Evolutionary conservation across 1,140 invertebrate species (phyloP), one percentile per base, ranked within the genome.

Genomic region (Riptortus pedestris): DNA sequence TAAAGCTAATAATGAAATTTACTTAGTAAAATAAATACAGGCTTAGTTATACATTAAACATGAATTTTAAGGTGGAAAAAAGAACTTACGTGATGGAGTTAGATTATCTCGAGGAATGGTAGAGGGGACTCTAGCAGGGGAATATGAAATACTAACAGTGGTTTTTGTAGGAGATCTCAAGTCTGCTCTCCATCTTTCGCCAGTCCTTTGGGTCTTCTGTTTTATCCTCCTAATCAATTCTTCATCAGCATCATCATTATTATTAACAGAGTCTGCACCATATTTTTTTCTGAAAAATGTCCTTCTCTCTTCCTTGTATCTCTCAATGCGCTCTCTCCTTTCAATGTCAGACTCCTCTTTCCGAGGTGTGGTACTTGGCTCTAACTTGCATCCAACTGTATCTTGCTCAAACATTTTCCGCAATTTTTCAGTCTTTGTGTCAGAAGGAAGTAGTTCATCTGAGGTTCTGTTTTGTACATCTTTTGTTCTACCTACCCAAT

Each of bases 251-350:
- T 72, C 71, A 31, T 81, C 80, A 55, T 79, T 75, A 65, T 81
- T 79, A 45, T 85, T 81, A 65, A 93, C 88, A 22, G 86, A 87
- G 70, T 93, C 90, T 0, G 86, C 86, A 62, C 87, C 84, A 70
- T 90, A 90, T 73, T 92, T 93, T 70, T 93, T 89, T 28, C 90
- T 80, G 22, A 94, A 73, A 70, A 90, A 89, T 60, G 84, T 85
- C 61, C 91, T 78, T n/a, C 91, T 77, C 72, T 93, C 91, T 72
- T 93, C 90, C 76, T 95, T 95, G 71, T 93, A 93, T 71, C 88
- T 69, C 61, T 71, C 69, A 61, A 72, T 72, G 16, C 69, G 48
- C 65, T 72, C 73, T 60, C 11, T 71, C 63, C 45, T 68, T 58
- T 67, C 71, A 38, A 69, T 70, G 29, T 75, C 77, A 22, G 71